Conservation (phyloP, 2,113 vertebrate genomes). For the Saguinus midas region DNA sequence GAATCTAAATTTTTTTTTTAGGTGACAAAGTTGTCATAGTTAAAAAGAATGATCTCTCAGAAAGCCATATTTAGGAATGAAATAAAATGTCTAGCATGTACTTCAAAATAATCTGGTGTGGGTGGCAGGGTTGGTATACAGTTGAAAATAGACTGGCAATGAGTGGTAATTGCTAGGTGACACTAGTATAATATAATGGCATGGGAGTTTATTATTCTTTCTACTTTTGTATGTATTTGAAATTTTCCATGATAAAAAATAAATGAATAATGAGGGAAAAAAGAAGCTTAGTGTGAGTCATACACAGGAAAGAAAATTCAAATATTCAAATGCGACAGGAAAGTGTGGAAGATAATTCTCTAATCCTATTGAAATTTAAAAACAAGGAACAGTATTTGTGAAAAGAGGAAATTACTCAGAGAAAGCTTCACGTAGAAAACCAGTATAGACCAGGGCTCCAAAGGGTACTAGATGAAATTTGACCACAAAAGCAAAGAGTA, state of each 20-base stretch:
- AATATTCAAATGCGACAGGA: neutral
- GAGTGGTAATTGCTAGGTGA: neutral
- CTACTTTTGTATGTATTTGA: neutral
- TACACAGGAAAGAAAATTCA: neutral
- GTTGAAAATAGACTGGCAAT: neutral
- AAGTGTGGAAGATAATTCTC: neutral
- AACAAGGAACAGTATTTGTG: neutral
- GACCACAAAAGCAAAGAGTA: neutral
- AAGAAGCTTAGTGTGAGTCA: neutral
- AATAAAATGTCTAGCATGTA: neutral
- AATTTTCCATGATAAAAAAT: neutral
- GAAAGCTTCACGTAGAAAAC: neutral
- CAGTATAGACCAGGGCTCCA: neutral
- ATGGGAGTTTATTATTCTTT: neutral
- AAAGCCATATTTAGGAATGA: neutral
- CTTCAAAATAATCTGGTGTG: neutral
- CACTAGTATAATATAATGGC: neutral
- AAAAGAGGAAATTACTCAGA: neutral
- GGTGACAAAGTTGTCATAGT: neutral
- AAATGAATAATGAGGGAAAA: neutral
- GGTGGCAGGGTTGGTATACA: neutral
- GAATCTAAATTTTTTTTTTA: no score
- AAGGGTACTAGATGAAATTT: neutral
- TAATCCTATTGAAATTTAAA: neutral
- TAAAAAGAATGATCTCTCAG: neutral